phyloP scores from a whole-genome alignment of 2,888 invertebrate species.

The Pyrgus malvae region DNA sequence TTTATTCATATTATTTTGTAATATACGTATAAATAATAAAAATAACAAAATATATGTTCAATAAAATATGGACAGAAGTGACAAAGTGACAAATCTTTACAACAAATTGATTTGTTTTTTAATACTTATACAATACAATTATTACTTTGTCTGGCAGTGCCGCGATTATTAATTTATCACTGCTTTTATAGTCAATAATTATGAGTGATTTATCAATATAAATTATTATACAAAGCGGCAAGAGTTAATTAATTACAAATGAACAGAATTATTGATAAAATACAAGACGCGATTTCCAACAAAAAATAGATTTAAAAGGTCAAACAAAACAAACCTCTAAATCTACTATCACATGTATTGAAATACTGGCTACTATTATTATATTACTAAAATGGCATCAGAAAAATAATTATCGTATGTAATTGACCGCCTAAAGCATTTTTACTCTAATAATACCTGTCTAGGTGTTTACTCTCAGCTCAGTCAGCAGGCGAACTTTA shows the following conservation, averaged over 20 bases:
- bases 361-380: slow-evolving; percentile 64
- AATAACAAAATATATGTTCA: neutral
- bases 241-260: slow-evolving; percentile 1
- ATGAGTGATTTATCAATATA: no score
- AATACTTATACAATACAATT: slow-evolving; percentile 23
- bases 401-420: no score
- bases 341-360: slow-evolving; percentile 79
- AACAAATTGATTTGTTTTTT: neutral
- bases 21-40: neutral
- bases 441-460: no score
- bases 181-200: neutral
- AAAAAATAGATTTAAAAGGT: slow-evolving; percentile 40
- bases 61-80: neutral
- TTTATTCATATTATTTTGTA: no score
- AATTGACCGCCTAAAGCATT: neutral
- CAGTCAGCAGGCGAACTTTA: no score
- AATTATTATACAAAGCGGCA: slow-evolving; percentile 15
- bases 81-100: no score
- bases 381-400: slow-evolving; percentile 32
- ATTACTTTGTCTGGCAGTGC: slow-evolving; percentile 54
- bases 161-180: slow-evolving; percentile 39
- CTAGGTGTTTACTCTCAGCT: no score
- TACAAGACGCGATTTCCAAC: neutral
- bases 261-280: no score
- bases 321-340: slow-evolving; percentile 38